Evolutionary conservation across 2,113 vertebrate genomes (phyloP), one percentile per base, ranked within the genome.

Genomic region (Artemisiospiza belli): DNA sequence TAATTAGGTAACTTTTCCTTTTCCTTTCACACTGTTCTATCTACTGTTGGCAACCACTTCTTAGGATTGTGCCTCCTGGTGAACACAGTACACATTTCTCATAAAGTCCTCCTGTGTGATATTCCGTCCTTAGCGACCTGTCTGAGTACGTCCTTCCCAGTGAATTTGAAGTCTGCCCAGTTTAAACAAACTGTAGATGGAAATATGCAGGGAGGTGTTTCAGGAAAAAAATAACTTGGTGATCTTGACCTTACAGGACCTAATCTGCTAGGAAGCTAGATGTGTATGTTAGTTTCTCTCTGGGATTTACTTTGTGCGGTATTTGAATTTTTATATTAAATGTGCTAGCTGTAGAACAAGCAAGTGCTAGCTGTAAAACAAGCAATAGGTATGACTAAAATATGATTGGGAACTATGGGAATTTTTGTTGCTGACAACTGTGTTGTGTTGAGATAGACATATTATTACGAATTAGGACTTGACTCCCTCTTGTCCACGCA

Each of bases 61-160:
- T 78, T 77, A 41, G 25, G 46, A 51, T 18, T 52, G 8, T 11
- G 15, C 49, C 37, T 84, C 52, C 51, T 63, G 27, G 9, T 76
- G 44, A 86, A 14, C 1, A 4, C 21, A 59, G 11, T 22, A 14
- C 9, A 9, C 10, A 12, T 54, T 54, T 67, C 7, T 35, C 16
- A 33, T 31, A 54, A 70, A 62, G 16, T 15, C 7, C 16, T 54
- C 27, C 11, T 47, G 7, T 51, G 23, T 58, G 54, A 86, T 14
- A 3, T 51, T 6, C 8, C 8, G 1, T 52, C 23, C 7, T 22
- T 5, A 6, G 20, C 0, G 0, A 59, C 14, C 6, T 37, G 0
- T 43, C 31, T 59, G 27, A 7, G 8, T 9, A 33, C 12, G 25
- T 39, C 9, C 6, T 51, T 68, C 3, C 1, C 24, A 57, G 27